Conservation (phyloP, 2,888 invertebrate genomes). For the Epistrophe eligans region DNA sequence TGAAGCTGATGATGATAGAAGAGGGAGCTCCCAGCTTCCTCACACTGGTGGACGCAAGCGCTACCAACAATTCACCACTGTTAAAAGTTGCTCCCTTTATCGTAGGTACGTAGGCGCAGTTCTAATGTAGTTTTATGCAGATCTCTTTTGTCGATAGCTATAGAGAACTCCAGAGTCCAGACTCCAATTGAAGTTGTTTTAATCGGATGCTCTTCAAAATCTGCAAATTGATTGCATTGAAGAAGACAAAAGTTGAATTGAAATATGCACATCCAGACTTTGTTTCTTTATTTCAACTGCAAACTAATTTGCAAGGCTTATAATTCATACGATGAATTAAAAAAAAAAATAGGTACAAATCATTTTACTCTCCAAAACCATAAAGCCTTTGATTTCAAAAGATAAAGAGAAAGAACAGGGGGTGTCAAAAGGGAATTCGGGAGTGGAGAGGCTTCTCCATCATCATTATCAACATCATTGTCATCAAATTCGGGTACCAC, state of each 20-base stretch:
- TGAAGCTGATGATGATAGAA: background rate
- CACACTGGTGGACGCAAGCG: slow-evolving; percentile 16
- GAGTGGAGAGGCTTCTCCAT: slow-evolving; percentile 6
- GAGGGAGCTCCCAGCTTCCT: slow-evolving; percentile 27
- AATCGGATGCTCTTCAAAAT: background rate
- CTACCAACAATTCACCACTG: slow-evolving; percentile 29
- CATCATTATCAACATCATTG: slow-evolving; percentile 20
- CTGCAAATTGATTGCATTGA: background rate
- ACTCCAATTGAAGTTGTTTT: background rate
- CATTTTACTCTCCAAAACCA: background rate
- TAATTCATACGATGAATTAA: background rate
- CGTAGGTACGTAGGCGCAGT: slow-evolving; percentile 7
- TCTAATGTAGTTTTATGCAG: slow-evolving; percentile 1
- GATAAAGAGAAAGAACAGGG: slow-evolving; percentile 1
- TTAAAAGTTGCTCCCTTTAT: background rate
- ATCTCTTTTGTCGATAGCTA: slow-evolving; percentile 7
- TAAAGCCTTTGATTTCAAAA: background rate
- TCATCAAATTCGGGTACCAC: slow-evolving; percentile 18
- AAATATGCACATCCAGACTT: background rate
- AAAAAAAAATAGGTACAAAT: background rate
- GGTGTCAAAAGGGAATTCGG: background rate
- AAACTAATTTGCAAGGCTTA: too few relatives aligned
- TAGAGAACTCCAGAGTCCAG: background rate
- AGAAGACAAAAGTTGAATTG: background rate
- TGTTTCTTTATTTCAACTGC: too few relatives aligned